A percentile compares a stretch with the other conserved stretches of the same genome.
phyloP scores from a whole-genome alignment of 2,113 vertebrate genomes.

The Alethe castanea region DNA sequence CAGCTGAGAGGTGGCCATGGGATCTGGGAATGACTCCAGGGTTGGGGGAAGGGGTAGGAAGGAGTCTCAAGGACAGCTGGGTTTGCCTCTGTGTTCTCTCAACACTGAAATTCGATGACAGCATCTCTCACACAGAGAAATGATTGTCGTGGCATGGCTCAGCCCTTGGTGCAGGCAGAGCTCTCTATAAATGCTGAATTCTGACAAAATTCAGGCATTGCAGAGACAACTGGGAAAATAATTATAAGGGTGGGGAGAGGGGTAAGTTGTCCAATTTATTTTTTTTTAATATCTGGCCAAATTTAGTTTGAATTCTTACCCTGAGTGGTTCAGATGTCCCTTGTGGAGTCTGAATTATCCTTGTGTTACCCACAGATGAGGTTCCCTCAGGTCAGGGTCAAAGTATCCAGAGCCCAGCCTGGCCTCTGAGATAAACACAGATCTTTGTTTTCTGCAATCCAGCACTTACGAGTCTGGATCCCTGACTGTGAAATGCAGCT shows the following conservation, averaged over 20 bases:
- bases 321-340: background rate
- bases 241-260: slow-evolving; percentile 17
- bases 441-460: background rate
- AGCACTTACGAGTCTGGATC: background rate
- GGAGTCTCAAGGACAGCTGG: background rate
- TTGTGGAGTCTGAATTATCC: background rate
- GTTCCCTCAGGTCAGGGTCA: slow-evolving; percentile 45
- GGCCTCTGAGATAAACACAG: slow-evolving; percentile 3
- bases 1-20: background rate
- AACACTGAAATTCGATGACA: background rate
- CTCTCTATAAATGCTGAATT: background rate
- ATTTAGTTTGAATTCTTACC: background rate
- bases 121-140: background rate
- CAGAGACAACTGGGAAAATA: slow-evolving; percentile 27
- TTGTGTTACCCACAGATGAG: slow-evolving; percentile 25
- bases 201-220: background rate
- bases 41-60: background rate
- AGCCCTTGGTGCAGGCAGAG: background rate
- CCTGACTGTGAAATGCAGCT: background rate
- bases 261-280: background rate
- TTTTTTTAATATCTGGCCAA: slow-evolving; percentile 11
- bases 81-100: background rate
- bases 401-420: background rate
- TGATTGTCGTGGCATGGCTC: fast-evolving
- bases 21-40: fast-evolving